Conservation (phyloP, 2,888 invertebrate genomes). For the Erebia epiphron region DNA sequence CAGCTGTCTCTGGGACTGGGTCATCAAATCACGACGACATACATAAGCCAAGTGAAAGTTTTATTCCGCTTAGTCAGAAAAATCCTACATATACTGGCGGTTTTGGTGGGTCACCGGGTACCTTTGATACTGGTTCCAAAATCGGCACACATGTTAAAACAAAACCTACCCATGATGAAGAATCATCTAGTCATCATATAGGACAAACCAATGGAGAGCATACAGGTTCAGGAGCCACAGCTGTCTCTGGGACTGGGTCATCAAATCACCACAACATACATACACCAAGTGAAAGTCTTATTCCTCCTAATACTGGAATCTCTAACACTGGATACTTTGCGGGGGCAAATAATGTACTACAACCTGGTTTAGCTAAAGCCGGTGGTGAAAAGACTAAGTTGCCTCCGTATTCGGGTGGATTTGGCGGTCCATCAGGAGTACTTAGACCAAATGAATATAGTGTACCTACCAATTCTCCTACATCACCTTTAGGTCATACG, state of each 20-base stretch:
- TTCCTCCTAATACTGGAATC: slow-evolving; percentile 17
- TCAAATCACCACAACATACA: slow-evolving; percentile 6
- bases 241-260: neutral
- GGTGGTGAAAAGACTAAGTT: slow-evolving; percentile 28
- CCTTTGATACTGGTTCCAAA: slow-evolving; percentile 34
- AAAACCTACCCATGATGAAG: slow-evolving; percentile 9
- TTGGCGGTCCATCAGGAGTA: slow-evolving; percentile 55
- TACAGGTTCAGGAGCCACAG: neutral
- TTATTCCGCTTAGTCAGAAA: slow-evolving; percentile 16
- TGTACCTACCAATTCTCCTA: slow-evolving; percentile 41
- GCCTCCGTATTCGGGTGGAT: slow-evolving; percentile 55
- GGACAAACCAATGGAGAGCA: neutral
- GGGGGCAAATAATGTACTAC: slow-evolving; percentile 4
- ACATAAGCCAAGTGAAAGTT: slow-evolving; percentile 25
- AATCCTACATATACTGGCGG: slow-evolving; percentile 47
- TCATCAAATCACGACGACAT: slow-evolving; percentile 1
- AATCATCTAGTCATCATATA: slow-evolving; percentile 9
- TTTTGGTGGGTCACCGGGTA: slow-evolving; percentile 47
- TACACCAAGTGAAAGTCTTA: slow-evolving; percentile 24
- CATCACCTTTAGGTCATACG: slow-evolving; percentile 29
- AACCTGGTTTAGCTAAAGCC: slow-evolving; percentile 20
- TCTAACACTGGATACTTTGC: neutral
- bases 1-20: slow-evolving; percentile 4
- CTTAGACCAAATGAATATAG: slow-evolving; percentile 58
- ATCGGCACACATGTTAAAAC: slow-evolving; percentile 14